A percentile compares a stretch with the other conserved stretches of the same genome.
phyloP scores from a whole-genome alignment of 2,797 vertebrate genomes.

The Poeciliopsis paucimaculata region DNA sequence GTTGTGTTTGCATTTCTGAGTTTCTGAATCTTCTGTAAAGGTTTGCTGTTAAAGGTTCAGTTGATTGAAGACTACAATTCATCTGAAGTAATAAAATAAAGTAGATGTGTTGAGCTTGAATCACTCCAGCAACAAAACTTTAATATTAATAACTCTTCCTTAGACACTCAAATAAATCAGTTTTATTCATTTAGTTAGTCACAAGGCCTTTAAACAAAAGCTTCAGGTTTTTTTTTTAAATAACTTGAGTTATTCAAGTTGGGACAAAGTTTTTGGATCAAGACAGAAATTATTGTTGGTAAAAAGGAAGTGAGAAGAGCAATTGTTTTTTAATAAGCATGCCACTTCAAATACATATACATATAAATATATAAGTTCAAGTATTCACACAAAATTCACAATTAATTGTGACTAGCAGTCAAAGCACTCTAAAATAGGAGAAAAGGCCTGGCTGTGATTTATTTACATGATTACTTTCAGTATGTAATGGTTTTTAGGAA shows the following conservation, averaged over 20 bases:
- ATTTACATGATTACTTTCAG: background rate
- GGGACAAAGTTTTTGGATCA: background rate
- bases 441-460: background rate
- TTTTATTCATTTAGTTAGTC: background rate
- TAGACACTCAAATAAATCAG: background rate
- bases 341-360: too few species aligned
- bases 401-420: background rate
- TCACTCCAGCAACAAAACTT: background rate
- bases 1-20: background rate
- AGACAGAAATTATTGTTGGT: background rate
- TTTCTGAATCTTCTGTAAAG: background rate
- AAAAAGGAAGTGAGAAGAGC: background rate
- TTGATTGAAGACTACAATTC: background rate
- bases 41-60: background rate
- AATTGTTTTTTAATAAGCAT: too few species aligned
- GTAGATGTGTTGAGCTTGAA: background rate
- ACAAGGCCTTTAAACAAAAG: background rate
- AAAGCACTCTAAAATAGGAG: background rate
- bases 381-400: background rate
- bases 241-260: background rate
- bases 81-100: background rate
- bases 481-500: background rate
- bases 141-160: background rate
- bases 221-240: too few species aligned
- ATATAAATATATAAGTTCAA: too few species aligned